Evolutionary conservation across 2,113 vertebrate genomes (phyloP), one percentile per base, ranked within the genome.

Genomic region (Gymnarchus niloticus): DNA sequence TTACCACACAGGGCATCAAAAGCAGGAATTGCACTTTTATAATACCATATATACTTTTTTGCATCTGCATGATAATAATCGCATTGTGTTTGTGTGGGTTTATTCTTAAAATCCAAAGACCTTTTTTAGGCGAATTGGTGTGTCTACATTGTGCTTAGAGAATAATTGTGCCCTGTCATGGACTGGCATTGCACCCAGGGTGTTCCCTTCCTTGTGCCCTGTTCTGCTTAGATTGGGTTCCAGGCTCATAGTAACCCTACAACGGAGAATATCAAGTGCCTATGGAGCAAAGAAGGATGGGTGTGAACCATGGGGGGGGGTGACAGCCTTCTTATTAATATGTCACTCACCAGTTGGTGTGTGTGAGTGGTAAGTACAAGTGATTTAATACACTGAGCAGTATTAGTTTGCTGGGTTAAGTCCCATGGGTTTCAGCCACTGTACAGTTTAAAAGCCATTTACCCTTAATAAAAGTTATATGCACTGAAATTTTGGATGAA

Each of bases 361-460:
- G 52, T 14, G 10, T 37, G 44, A 46, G 44, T 46, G 37, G 19
- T 5, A n/a, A 48, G 76, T 19, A 78, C 76, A 44, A 48, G 19
- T 23, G 76, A 78, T 48, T 78, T 78, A 78, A 17, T 78, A 21
- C 44, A 46, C 76, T 46, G 23, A 78, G 8, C 3, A 48, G 19
- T 41, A 78, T n/a, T 46, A 25, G 44, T 37, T 78, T 78, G 76
- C 76, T 9, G 23, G 44, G 21, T 78, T 78, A 78, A 78, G 46
- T 78, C 76, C 76, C 37, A 41, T 33, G 37, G 76, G 37, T 78
- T 21, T 78, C 41, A 46, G 76, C 44, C 41, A 21, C 19, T 78
- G 46, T 78, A 37, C 76, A 44, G 17, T 78, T 78, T n/a, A 78
- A 44, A 78, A 78, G 41, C 76, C 76, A 78, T 41, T 48, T 78